Conservation (phyloP, 1,140 invertebrate species). For the Hyles euphorbiae region DNA sequence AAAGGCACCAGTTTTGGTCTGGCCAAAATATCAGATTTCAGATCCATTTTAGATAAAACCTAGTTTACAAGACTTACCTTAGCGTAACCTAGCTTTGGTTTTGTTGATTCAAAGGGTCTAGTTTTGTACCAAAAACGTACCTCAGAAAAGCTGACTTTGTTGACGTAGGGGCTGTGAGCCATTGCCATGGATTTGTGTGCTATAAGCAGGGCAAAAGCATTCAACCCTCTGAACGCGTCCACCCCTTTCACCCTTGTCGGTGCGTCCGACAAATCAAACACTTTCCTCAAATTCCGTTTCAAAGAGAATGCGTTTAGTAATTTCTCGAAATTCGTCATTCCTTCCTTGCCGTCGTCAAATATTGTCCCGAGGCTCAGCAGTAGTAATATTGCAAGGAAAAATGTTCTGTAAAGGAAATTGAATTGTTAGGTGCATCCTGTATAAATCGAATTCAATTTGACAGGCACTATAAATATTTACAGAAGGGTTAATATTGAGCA, state of each 20-base stretch:
- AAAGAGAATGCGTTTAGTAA: conserved; percentile 81
- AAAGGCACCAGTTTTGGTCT: no score
- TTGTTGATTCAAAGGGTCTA: no score
- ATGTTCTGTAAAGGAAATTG: conserved; percentile 50
- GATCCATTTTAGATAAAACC: no score
- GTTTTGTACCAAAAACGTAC: conserved; percentile 43
- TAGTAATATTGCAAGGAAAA: conserved; percentile 57
- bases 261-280: conserved; percentile 74
- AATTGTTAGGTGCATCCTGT: background rate
- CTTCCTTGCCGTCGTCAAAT: conserved; percentile 59
- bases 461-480: no score
- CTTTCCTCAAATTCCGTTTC: conserved; percentile 77
- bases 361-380: conserved; percentile 59
- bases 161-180: conserved; percentile 82
- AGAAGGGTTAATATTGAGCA: no score
- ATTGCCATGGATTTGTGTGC: conserved; percentile 85
- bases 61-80: no score
- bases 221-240: conserved; percentile 82
- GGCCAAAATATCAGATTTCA: no score
- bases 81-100: no score
- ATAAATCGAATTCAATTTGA: background rate
- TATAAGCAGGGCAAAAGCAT: conserved; percentile 79
- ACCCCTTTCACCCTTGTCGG: conserved; percentile 78
- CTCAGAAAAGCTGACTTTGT: conserved; percentile 82
- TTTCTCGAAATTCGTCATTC: conserved; percentile 58